Conservation (phyloP, 2,797 vertebrate genomes). For the Premnoplex brunnescens region DNA sequence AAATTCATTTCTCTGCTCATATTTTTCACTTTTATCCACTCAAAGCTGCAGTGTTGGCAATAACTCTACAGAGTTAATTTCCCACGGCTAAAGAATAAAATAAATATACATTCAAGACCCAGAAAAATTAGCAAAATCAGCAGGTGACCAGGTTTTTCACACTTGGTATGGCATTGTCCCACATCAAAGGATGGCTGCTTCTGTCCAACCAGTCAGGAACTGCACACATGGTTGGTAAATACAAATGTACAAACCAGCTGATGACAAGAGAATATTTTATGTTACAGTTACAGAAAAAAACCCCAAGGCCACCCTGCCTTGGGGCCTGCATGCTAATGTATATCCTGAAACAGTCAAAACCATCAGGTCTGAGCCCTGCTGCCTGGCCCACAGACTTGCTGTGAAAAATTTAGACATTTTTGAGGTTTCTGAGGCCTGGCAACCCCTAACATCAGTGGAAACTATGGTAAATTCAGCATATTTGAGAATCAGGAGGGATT, state of each 20-base stretch:
- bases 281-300: not conserved
- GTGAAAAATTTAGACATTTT: constrained; percentile 19
- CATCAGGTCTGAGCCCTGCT: not conserved
- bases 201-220: not conserved
- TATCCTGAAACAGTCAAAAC: constrained; percentile 1
- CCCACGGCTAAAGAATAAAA: not conserved
- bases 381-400: not conserved
- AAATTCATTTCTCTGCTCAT: not conserved
- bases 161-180: not conserved
- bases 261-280: constrained; percentile 25
- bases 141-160: not conserved
- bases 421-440: constrained; percentile 45
- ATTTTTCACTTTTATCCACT: not conserved
- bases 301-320: not conserved
- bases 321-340: not conserved
- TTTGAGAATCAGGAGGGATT: not conserved
- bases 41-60: not conserved
- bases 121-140: not conserved
- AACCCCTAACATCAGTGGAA: not conserved
- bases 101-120: not conserved
- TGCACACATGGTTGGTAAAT: not conserved
- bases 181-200: not conserved
- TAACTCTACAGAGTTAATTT: not conserved
- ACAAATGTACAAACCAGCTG: not conserved
- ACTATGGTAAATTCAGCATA: not conserved